Percentiles rank a stretch among this genome's conserved stretches.
These are phyloP conservation scores for Merops nubicus DNA, from an alignment of 2,113 vertebrate genomes.

Conservation along the genomic window DNA sequence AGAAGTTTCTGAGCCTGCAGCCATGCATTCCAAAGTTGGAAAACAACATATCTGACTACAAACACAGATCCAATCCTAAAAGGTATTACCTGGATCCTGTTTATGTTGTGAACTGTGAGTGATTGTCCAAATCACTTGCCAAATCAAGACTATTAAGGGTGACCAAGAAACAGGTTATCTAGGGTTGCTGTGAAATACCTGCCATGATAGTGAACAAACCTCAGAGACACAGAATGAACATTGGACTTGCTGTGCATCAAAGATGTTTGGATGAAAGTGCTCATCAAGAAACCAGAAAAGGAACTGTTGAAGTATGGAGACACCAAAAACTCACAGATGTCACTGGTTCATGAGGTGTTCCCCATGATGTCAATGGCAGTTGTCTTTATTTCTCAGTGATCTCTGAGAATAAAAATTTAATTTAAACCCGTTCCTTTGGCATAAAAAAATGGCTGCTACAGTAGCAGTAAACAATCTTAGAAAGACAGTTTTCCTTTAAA, in stretches of 20 bases:
- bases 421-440: neutral
- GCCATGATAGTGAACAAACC: neutral
- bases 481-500: neutral
- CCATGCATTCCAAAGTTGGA: neutral
- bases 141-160: neutral
- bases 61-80: neutral
- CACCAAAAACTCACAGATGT: neutral
- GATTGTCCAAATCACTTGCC: neutral
- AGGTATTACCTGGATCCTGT: neutral
- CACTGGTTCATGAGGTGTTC: neutral
- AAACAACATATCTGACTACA: neutral
- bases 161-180: too few relatives aligned
- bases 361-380: neutral
- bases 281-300: neutral
- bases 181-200: neutral
- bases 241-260: neutral
- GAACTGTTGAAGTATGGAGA: neutral
- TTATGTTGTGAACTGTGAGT: neutral
- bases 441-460: neutral
- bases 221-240: neutral
- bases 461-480: neutral
- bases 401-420: neutral
- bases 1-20: rapidly evolving
- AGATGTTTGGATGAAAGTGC: neutral
- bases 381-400: neutral